phyloP scores from a whole-genome alignment of 2,888 invertebrate species.

The Idaea straminata region DNA sequence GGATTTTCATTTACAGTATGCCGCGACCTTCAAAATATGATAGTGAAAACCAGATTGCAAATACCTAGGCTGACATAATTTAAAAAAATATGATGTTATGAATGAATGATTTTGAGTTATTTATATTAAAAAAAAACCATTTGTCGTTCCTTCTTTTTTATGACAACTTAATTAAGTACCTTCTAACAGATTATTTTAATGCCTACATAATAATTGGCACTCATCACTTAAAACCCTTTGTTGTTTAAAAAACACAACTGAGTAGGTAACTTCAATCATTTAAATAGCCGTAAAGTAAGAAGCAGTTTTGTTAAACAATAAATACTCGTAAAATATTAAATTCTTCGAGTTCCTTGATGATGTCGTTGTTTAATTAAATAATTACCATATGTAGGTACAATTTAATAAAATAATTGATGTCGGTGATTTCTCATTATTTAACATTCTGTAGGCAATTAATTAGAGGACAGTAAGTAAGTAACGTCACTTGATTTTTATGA shows the following conservation, averaged over 20 bases:
- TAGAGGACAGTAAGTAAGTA: conserved; percentile 27
- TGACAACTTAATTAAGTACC: too few species aligned
- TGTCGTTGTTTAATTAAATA: conserved; percentile 32
- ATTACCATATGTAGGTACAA: conserved; percentile 28
- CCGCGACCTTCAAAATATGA: too few species aligned
- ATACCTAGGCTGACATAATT: too few species aligned
- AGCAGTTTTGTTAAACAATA: conserved; percentile 14
- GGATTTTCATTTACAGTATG: too few species aligned
- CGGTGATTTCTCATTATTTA: conserved; percentile 64
- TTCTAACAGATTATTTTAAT: too few species aligned
- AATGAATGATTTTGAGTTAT: too few species aligned
- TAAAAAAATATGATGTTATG: too few species aligned
- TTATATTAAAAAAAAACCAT: too few species aligned
- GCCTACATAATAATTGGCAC: neutral
- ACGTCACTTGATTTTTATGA: conserved; percentile 1
- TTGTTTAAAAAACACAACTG: neutral
- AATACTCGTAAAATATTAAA: conserved; percentile 18
- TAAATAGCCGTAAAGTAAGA: conserved; percentile 4
- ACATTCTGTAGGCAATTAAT: conserved; percentile 43
- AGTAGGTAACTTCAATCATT: neutral
- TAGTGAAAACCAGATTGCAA: too few species aligned
- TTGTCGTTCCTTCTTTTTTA: too few species aligned
- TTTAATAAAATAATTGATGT: conserved; percentile 43
- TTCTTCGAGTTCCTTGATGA: conserved; percentile 16
- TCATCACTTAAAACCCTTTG: neutral